A percentile compares a stretch with the other conserved stretches of the same genome.
Evolutionary conservation across 1,140 invertebrate species (phyloP).

Genomic region (Periplaneta americana): DNA sequence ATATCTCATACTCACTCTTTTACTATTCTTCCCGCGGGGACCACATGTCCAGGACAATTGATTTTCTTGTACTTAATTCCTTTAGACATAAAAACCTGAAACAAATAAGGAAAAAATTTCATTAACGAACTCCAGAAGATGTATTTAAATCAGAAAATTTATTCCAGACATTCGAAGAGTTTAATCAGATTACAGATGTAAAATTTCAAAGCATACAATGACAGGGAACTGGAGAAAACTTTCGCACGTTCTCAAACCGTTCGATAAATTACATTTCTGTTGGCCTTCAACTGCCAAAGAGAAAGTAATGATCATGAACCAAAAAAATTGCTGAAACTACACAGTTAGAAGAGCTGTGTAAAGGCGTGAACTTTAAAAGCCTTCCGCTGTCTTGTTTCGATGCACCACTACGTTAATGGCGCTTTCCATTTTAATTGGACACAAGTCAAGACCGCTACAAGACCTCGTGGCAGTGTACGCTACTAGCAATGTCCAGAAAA

Average conservation of each 20-base stretch:
- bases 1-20: not conserved
- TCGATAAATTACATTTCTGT: too few relatives aligned
- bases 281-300: too few relatives aligned
- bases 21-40: not conserved
- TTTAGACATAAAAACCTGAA: not conserved
- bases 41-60: not conserved
- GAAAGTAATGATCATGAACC: not conserved
- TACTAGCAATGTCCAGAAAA: not conserved
- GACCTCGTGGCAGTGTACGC: not conserved
- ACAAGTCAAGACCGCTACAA: not conserved
- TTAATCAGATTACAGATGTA: too few relatives aligned
- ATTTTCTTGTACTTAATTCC: not conserved
- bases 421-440: not conserved
- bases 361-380: not conserved
- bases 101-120: too few relatives aligned
- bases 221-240: too few relatives aligned
- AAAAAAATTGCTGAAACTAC: not conserved
- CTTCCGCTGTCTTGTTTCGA: not conserved
- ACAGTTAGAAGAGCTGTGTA: not conserved
- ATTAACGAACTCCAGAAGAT: too few relatives aligned
- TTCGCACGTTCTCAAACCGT: too few relatives aligned
- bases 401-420: not conserved
- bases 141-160: too few relatives aligned
- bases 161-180: too few relatives aligned
- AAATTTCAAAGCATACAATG: too few relatives aligned